phyloP scores from a whole-genome alignment of 2,113 vertebrate species.

The Heliornis fulica region DNA sequence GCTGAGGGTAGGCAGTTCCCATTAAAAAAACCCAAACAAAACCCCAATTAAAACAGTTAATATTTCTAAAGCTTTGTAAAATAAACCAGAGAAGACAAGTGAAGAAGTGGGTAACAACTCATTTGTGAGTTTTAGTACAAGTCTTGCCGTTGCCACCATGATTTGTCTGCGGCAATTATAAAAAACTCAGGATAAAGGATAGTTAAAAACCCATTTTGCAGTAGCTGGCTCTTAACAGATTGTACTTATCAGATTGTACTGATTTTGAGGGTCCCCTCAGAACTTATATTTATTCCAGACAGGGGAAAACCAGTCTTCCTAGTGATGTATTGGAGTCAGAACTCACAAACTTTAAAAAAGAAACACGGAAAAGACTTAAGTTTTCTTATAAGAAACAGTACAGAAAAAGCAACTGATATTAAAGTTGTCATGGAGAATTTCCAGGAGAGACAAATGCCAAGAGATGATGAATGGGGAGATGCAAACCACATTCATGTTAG shows the following conservation, averaged over 20 bases:
- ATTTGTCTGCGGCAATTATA: not conserved
- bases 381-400: not conserved
- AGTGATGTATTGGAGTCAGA: not conserved
- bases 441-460: not conserved
- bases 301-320: not conserved
- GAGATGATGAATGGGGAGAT: not conserved
- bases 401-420: not conserved
- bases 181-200: not conserved
- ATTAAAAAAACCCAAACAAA: not conserved
- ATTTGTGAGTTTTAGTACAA: not conserved
- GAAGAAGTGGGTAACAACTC: not conserved
- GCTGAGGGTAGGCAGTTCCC: not conserved
- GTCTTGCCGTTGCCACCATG: rapidly evolving
- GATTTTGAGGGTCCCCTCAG: not conserved
- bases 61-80: too few species aligned
- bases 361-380: not conserved
- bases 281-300: not conserved
- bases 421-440: not conserved
- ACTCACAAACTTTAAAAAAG: not conserved
- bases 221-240: not conserved
- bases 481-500: not conserved
- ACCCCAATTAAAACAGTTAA: not conserved
- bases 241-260: not conserved
- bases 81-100: not conserved
- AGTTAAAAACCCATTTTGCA: not conserved